Conservation (phyloP, 92 coral and sea anemone genomes). For the Siderastrea siderea region DNA sequence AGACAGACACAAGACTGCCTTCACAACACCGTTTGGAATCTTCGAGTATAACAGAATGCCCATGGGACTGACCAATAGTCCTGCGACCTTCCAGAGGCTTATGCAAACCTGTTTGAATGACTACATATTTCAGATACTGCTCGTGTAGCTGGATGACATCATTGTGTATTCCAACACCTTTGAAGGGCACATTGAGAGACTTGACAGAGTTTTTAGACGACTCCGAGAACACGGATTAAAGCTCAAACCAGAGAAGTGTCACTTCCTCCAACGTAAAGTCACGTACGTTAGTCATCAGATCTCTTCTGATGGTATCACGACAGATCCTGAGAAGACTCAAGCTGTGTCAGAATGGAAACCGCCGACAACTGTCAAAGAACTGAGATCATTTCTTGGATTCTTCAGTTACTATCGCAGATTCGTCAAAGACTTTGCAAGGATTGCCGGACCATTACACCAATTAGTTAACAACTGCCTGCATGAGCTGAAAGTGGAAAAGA, state of each 20-base stretch:
- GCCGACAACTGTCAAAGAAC: conserved; percentile 68
- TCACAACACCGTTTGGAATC: conserved; percentile 65
- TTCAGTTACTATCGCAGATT: conserved; percentile 72
- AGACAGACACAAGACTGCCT: conserved; percentile 71
- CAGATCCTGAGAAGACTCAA: conserved; percentile 68
- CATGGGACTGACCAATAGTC: conserved; percentile 67
- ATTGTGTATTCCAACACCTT: conserved; percentile 54
- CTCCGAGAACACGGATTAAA: conserved; percentile 64
- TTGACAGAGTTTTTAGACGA: conserved; percentile 49
- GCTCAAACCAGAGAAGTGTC: conserved; percentile 67
- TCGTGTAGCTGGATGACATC: conserved; percentile 70
- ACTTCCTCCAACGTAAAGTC: conserved; percentile 57
- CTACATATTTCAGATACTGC: conserved; percentile 64
- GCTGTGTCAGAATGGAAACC: conserved; percentile 66
- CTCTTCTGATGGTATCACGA: conserved; percentile 64
- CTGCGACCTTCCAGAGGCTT: conserved; percentile 70
- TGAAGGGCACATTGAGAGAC: conserved; percentile 66
- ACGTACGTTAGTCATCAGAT: conserved; percentile 75
- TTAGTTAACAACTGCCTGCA: conserved; percentile 62
- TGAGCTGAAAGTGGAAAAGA: conserved; percentile 40
- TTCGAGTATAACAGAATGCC: conserved; percentile 61
- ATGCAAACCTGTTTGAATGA: conserved; percentile 72
- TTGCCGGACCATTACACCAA: conserved; percentile 73
- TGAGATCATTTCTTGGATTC: conserved; percentile 74
- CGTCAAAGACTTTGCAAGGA: conserved; percentile 62